phyloP scores from a whole-genome alignment of 2,797 vertebrate species.

The Decapterus maruadsi region DNA sequence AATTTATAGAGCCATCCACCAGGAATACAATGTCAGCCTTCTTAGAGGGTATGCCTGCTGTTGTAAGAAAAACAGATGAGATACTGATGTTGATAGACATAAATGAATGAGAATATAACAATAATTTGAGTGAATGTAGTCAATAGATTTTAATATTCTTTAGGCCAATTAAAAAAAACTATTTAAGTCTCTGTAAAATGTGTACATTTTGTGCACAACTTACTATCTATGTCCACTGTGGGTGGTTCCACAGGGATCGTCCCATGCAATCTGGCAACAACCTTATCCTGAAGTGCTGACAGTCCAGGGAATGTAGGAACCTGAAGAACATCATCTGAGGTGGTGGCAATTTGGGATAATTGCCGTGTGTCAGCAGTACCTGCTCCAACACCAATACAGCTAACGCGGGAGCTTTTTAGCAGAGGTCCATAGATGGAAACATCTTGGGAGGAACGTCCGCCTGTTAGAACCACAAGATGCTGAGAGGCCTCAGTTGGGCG shows the following conservation, averaged over 20 bases:
- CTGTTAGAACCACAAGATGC: conserved; percentile 94
- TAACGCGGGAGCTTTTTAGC: conserved; percentile 83
- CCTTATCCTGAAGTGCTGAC: conserved; percentile 73
- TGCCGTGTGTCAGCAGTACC: conserved; percentile 84
- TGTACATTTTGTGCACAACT: conserved; percentile 49
- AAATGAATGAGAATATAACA: neutral
- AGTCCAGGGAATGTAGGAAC: conserved; percentile 88
- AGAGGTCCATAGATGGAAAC: conserved; percentile 83
- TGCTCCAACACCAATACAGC: conserved; percentile 89
- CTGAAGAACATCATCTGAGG: conserved; percentile 82
- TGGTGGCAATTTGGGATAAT: conserved; percentile 85
- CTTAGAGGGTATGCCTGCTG: conserved; percentile 57
- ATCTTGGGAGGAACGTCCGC: conserved; percentile 89
- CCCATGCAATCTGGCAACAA: conserved; percentile 82
- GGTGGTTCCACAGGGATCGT: neutral
- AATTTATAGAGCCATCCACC: conserved; percentile 95
- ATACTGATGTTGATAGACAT: conserved; percentile 2
- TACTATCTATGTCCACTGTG: conserved; percentile 50
- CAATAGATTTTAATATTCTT: neutral
- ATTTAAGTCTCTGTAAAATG: neutral
- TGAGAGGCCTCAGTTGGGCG: conserved; percentile 91
- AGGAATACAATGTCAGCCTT: conserved; percentile 95
- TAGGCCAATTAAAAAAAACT: neutral
- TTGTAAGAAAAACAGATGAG: conserved; percentile 23
- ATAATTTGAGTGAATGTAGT: conserved; percentile 3